These are phyloP conservation scores for Heliothis subflexa DNA, from an alignment of 1,140 invertebrate species.

Conservation along the genomic window DNA sequence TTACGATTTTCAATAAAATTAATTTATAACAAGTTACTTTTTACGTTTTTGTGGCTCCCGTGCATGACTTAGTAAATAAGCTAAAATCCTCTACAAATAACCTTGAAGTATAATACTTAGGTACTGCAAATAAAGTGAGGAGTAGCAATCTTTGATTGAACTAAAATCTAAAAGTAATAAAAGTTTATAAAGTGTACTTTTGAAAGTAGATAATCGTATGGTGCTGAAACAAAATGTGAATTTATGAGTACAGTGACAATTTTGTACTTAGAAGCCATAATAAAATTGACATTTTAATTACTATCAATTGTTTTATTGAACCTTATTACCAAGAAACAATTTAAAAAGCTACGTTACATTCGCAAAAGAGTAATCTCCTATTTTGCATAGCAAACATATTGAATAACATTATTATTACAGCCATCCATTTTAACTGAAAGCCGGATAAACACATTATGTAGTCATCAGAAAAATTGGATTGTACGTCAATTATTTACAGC, in stretches of 20 bases:
- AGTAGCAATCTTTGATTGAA: no score
- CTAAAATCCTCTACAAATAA: not conserved
- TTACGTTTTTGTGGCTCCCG: constrained; percentile 44
- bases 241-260: no score
- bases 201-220: no score
- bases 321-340: no score
- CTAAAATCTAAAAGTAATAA: no score
- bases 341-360: no score
- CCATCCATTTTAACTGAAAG: constrained; percentile 9
- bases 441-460: constrained; percentile 36
- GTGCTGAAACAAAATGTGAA: no score
- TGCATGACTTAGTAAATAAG: not conserved
- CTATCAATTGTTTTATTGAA: no score
- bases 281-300: no score
- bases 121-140: not conserved
- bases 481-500: constrained; percentile 32
- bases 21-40: constrained; percentile 77
- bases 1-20: constrained; percentile 86
- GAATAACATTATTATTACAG: not conserved
- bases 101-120: not conserved
- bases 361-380: not conserved
- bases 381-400: not conserved
- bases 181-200: not conserved
- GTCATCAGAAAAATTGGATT: constrained; percentile 30
- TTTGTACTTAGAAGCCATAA: no score